Evolutionary conservation across 1,140 invertebrate species (phyloP).

Genomic region (Holcopasites calliopsidis): DNA sequence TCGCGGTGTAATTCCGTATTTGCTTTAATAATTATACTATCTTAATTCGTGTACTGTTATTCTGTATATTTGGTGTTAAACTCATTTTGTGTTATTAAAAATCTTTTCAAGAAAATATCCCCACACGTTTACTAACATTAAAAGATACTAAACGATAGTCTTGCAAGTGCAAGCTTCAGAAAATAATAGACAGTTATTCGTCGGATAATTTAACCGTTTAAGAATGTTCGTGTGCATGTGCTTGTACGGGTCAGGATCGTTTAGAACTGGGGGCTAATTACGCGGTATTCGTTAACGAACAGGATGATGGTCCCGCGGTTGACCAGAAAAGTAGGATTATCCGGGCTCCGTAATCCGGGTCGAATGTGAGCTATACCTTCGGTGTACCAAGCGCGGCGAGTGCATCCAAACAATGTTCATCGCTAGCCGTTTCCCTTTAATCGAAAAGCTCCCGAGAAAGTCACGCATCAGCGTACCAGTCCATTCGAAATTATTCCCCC

Average conservation of each 20-base stretch:
- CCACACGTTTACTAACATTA: no score
- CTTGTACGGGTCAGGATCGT: not conserved
- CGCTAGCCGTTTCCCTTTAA: slow-evolving; percentile 20
- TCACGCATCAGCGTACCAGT: slow-evolving; percentile 1
- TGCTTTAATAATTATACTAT: no score
- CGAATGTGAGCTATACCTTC: not conserved
- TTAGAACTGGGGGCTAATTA: slow-evolving; percentile 1
- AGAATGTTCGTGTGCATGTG: no score
- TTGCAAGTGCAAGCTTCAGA: no score
- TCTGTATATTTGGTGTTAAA: no score
- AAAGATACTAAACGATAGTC: no score
- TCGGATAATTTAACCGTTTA: no score
- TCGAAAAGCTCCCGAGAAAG: not conserved
- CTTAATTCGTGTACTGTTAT: no score
- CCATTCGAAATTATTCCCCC: slow-evolving; percentile 10
- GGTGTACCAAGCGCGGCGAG: not conserved
- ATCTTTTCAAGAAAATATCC: no score
- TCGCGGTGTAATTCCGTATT: no score
- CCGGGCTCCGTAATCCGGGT: not conserved
- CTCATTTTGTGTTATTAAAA: no score
- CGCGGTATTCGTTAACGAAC: not conserved
- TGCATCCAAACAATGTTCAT: slow-evolving; percentile 4
- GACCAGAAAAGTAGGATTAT: slow-evolving; percentile 19
- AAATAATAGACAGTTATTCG: no score
- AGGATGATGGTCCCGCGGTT: not conserved